phyloP scores from a whole-genome alignment of 23 tunicate genomes.

The Styela plicata region DNA sequence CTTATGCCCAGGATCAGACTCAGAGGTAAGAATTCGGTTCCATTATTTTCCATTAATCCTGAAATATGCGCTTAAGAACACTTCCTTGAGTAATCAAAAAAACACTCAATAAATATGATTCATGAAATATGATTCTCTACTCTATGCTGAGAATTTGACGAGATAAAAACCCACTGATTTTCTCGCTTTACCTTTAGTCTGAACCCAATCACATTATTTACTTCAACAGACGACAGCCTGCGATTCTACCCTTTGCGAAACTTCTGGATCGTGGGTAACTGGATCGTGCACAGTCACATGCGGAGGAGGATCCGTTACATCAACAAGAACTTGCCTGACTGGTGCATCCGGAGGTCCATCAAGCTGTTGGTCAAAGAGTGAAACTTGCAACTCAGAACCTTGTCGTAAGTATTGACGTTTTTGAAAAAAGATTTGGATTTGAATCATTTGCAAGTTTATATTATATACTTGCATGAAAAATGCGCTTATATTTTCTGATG shows the following conservation, averaged over 20 bases:
- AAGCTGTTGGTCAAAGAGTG: neutral
- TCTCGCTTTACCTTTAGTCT: no score
- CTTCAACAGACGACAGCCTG: slow-evolving; percentile 10
- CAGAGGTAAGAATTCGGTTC: neutral
- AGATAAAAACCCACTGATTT: no score
- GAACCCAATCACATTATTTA: no score
- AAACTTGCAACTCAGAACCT: neutral
- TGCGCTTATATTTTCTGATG: no score
- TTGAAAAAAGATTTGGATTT: no score
- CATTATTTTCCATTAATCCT: no score
- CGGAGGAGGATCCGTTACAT: slow-evolving; percentile 18
- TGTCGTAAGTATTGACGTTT: slow-evolving; percentile 11
- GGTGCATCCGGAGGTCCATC: slow-evolving; percentile 9
- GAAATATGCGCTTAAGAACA: no score
- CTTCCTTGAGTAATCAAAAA: no score
- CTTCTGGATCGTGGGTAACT: neutral
- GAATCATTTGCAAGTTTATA: neutral
- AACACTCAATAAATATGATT: no score
- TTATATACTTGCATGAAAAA: neutral
- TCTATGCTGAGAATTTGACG: no score
- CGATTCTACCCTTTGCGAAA: slow-evolving; percentile 22
- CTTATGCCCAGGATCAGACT: neutral
- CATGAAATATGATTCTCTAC: no score
- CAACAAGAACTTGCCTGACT: slow-evolving; percentile 22
- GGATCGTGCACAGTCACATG: slow-evolving; percentile 8